Evolutionary conservation across 2,888 invertebrate genomes (phyloP).

Genomic region (Allophyes oxyacanthae): DNA sequence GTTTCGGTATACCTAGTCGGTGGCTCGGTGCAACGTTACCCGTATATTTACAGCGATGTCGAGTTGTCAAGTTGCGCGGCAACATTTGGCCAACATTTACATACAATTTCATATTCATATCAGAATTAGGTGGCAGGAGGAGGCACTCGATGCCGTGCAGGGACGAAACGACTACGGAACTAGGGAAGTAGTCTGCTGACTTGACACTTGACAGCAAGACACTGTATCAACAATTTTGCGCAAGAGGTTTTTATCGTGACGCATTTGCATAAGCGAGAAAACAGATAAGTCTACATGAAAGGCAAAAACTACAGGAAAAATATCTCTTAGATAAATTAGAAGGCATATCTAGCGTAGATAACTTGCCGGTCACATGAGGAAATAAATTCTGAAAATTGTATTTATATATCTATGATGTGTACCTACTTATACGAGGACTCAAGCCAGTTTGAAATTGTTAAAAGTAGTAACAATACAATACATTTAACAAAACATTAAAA

Average conservation of each 20-base stretch:
- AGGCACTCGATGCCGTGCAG: conserved; percentile 63
- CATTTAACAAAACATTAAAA: too few species aligned
- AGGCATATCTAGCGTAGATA: conserved; percentile 6
- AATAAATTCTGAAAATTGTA: neutral
- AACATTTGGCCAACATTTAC: conserved; percentile 83
- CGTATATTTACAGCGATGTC: conserved; percentile 81
- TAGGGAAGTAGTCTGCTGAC: conserved; percentile 48
- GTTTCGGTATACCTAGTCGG: conserved; percentile 76
- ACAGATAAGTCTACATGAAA: conserved; percentile 13
- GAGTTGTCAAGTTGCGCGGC: conserved; percentile 81
- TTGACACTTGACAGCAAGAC: conserved; percentile 50
- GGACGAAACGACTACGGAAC: conserved; percentile 60
- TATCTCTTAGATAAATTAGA: conserved; percentile 4
- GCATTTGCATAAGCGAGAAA: conserved; percentile 34
- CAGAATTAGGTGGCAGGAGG: conserved; percentile 78
- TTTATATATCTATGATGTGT: too few species aligned
- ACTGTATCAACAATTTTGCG: conserved; percentile 55
- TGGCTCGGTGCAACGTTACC: conserved; percentile 76
- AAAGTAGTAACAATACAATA: too few species aligned
- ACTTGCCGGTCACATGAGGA: neutral
- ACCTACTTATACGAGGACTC: neutral
- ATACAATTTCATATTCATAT: conserved; percentile 87
- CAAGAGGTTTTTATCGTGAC: conserved; percentile 35
- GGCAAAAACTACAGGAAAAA: conserved; percentile 4
- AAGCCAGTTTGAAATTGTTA: too few species aligned